phyloP scores from a whole-genome alignment of 92 coral and sea anemone genomes.

The Virgularia gustaviana region DNA sequence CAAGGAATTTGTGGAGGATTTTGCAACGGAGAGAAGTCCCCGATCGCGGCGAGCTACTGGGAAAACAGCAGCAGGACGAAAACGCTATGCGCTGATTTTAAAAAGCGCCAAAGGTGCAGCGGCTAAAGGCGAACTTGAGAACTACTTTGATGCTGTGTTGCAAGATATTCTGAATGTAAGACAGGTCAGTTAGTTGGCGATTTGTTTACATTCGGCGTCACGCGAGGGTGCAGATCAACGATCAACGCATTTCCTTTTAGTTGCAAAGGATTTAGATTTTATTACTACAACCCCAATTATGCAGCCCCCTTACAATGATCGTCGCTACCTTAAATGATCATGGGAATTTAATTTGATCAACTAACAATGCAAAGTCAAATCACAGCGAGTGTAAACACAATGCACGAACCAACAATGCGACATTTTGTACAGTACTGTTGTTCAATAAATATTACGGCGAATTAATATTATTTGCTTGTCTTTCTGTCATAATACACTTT shows the following conservation, averaged over 20 bases:
- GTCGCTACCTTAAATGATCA: too few species aligned
- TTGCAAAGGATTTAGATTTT: too few species aligned
- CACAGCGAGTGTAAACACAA: too few species aligned
- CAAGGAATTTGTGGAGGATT: conserved; percentile 66
- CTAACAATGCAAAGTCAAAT: too few species aligned
- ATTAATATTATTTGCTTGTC: too few species aligned
- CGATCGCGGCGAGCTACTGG: not conserved
- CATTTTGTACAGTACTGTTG: not conserved
- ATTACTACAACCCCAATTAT: too few species aligned
- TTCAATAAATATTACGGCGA: too few species aligned
- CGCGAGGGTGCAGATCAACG: not conserved
- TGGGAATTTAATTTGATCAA: too few species aligned
- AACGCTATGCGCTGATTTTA: conserved; percentile 76
- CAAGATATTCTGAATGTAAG: conserved; percentile 88
- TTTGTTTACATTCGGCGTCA: conserved; percentile 31
- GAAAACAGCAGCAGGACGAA: too few species aligned
- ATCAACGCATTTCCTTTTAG: not conserved
- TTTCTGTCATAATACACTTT: too few species aligned
- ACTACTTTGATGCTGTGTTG: conserved; percentile 81
- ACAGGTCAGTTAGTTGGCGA: conserved; percentile 83
- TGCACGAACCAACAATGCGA: too few species aligned
- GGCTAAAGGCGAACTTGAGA: conserved; percentile 61
- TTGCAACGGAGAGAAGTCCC: conserved; percentile 58
- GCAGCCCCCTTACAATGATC: too few species aligned
- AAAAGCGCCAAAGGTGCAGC: conserved; percentile 66